phyloP scores from a whole-genome alignment of 2,797 vertebrate species.

The Rallus crepitans region DNA sequence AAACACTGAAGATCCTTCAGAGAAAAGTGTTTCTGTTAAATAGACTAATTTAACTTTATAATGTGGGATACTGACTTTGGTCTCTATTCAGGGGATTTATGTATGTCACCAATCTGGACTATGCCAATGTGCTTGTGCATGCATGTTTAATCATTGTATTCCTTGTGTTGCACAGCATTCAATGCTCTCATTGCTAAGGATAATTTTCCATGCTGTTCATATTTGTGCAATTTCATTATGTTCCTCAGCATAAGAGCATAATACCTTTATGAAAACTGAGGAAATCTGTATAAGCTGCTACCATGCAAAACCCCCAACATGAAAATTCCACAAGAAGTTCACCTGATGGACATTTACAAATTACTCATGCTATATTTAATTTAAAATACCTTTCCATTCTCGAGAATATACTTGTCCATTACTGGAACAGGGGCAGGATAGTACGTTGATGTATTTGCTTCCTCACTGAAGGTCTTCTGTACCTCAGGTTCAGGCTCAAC shows the following conservation, averaged over 20 bases:
- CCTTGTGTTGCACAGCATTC: not conserved
- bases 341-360: constrained; percentile 28
- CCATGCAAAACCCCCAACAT: not conserved
- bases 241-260: not conserved
- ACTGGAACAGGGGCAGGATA: constrained; percentile 82
- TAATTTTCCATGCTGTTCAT: not conserved
- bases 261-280: not conserved
- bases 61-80: not conserved
- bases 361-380: constrained; percentile 60
- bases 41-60: not conserved
- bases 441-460: constrained; percentile 86
- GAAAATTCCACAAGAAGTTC: constrained; percentile 20
- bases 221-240: not conserved
- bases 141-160: not conserved
- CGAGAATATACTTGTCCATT: constrained; percentile 88
- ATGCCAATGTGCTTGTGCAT: not conserved
- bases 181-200: not conserved
- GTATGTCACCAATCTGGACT: not conserved
- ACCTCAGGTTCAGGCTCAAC: constrained; percentile 83
- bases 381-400: constrained; percentile 86
- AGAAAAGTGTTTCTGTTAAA: not conserved
- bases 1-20: not conserved
- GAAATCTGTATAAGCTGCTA: not conserved
- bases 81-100: not conserved
- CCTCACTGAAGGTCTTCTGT: constrained; percentile 83